Base-by-base conservation (phyloP, 2,797 vertebrate genomes). In the Atherinosoma microstoma region DNA sequence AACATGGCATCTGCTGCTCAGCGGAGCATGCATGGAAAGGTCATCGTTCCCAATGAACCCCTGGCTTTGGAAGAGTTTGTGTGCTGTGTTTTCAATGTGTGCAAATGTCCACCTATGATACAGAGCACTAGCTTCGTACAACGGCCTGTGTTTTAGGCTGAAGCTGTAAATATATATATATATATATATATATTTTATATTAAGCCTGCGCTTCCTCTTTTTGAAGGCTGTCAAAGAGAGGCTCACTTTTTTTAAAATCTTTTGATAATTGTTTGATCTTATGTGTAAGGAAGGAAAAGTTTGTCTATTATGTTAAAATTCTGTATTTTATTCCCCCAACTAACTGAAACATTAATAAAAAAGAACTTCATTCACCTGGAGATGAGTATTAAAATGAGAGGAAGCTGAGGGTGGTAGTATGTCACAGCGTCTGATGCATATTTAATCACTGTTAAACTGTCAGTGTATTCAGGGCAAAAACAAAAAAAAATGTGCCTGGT, bases 1-100 rank as follows among this genome's bases (percentile, higher is more conserved):
- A 34, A 76, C 56, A 42, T 51, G 42, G 68, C 58, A 35, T 57
- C 66, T 9, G 34, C 71, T 68, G 72, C 1, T 65, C 74, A 78
- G 73, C 42, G 54, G 56, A 84, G 74, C 69, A 36, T 80, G 63
- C 27, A 32, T 22, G 18, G 42, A 83, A 76, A 82, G 80, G 81
- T 84, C 78, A 69, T 62, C 51, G 36, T 66, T 79, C 9, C 6
- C 71, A 64, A 58, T 82, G 68, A 84, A 66, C 77, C 65, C 11
- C 1, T 63, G 6, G 42, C 59, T 81, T 51, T 58, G 72, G 54
- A 16, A 70, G 51, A 53, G 58, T 76, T 34, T 67, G 57, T 83
- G 83, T 86, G 72, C 54, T 65, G 34, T 29, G 34, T 16, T 45
- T 38, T 79, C 20, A 34, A 45, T 57, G 49, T 68, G 65, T 69